Percentiles rank a stretch among this genome's conserved stretches.
Conservation (phyloP, 2,113 vertebrate species). For the Cyanoderma ruficeps region DNA sequence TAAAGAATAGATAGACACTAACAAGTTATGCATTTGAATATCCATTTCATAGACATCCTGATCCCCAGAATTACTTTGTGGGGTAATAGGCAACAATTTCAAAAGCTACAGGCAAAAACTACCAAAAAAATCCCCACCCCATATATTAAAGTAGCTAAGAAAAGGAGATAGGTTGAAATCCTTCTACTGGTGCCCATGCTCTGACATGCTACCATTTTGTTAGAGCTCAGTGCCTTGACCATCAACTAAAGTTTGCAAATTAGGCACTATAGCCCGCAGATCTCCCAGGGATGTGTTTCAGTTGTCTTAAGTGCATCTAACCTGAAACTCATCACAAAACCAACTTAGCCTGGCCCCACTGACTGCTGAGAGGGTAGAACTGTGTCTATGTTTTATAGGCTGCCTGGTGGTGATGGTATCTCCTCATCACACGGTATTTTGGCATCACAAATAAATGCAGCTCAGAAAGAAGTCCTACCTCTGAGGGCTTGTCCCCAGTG, state of each 20-base stretch:
- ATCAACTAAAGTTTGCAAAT: background rate
- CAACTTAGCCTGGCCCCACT: background rate
- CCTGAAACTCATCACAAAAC: background rate
- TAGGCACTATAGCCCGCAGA: background rate
- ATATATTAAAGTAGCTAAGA: background rate
- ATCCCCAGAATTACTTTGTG: background rate
- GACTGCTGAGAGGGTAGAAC: background rate
- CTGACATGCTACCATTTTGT: background rate
- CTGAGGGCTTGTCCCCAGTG: background rate
- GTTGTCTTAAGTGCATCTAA: background rate
- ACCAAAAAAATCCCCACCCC: rapidly evolving
- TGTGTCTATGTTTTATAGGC: rapidly evolving
- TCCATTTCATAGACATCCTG: background rate
- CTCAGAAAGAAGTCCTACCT: background rate
- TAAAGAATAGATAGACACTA: background rate
- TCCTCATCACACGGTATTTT: background rate
- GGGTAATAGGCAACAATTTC: background rate
- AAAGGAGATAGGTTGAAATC: background rate
- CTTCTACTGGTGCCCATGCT: background rate
- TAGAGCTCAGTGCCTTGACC: background rate
- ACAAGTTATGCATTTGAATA: background rate
- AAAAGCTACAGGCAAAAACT: background rate
- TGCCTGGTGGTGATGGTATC: background rate
- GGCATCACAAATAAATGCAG: background rate
- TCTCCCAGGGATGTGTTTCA: background rate